phyloP scores from a whole-genome alignment of 2,797 vertebrate genomes.

The Microtus obscurus region DNA sequence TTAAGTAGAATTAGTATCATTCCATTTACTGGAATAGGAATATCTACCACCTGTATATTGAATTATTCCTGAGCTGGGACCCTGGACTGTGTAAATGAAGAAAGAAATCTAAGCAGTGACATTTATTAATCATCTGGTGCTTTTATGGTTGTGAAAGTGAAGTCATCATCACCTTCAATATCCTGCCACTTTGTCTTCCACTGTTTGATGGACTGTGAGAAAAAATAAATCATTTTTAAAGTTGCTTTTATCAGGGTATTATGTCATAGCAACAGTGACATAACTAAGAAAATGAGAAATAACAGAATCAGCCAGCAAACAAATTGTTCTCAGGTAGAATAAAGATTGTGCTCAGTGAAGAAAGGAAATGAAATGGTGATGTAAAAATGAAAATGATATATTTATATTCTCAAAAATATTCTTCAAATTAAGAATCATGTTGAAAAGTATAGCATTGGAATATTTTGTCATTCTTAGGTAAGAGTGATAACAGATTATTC shows the following conservation, averaged over 20 bases:
- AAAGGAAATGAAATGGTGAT: neutral
- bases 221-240: neutral
- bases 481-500: neutral
- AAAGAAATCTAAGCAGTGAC: neutral
- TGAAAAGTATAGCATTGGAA: neutral
- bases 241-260: neutral
- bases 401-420: neutral
- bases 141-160: neutral
- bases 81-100: neutral
- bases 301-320: neutral
- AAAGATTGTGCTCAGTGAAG: neutral
- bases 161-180: neutral
- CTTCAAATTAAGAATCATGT: neutral
- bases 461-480: neutral
- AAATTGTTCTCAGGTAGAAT: neutral
- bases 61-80: neutral
- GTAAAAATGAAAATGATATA: neutral
- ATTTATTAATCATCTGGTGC: neutral
- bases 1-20: neutral
- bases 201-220: neutral
- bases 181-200: neutral
- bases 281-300: neutral
- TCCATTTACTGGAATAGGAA: neutral
- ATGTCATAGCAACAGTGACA: neutral
- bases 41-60: neutral